Base-by-base conservation (phyloP, 2,113 vertebrate species). In the Thalassoma bifasciatum region DNA sequence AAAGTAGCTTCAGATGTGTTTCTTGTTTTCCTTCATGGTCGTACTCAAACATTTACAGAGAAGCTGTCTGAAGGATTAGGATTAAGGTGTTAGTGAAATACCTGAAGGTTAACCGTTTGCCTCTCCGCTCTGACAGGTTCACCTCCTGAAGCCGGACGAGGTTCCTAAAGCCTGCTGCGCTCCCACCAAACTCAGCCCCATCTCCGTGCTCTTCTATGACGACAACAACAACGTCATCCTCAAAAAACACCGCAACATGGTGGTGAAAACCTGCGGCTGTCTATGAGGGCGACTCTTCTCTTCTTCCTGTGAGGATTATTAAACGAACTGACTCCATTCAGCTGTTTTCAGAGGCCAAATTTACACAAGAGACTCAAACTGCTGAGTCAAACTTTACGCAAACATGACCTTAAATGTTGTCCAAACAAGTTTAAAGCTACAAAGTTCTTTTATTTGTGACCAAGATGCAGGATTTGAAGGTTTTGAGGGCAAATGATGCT, bases 211-310 rank as follows among this genome's bases (percentile, higher is more conserved):
- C 66, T 98, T 98, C 91, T 99, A 97, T 0, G 96, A 98, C 76
- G 96, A 95, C 94, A 98, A 96, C 93, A 98, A 98, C 95, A 99
- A 98, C 3, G 97, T 99, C 52, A 99, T 99, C 91, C 95, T 99
- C 37, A 98, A 97, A 68, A 98, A 98, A 66, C 96, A 98, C 37
- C 93, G 97, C 5, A 99, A 99, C 91, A 99, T 99, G 97, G 96
- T 99, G 91, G 97, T 98, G n/a, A 98, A 97, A 85, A 95, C 95
- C 0, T 98, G 97, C 0, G 97, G 97, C 22, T 98, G 97, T 84
- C 94, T 97, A 88, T 99, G 92, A 77, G 12, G 12, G 12, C 9
- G 38, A 40, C 12, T 13, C 12, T 40, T 40, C 38, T 10, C 3
- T n/a, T n/a, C n/a, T n/a, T 30, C 30, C 30, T 30, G 30, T 30